Conservation (phyloP, 1,140 invertebrate genomes). For the Coenobita brevimanus region DNA sequence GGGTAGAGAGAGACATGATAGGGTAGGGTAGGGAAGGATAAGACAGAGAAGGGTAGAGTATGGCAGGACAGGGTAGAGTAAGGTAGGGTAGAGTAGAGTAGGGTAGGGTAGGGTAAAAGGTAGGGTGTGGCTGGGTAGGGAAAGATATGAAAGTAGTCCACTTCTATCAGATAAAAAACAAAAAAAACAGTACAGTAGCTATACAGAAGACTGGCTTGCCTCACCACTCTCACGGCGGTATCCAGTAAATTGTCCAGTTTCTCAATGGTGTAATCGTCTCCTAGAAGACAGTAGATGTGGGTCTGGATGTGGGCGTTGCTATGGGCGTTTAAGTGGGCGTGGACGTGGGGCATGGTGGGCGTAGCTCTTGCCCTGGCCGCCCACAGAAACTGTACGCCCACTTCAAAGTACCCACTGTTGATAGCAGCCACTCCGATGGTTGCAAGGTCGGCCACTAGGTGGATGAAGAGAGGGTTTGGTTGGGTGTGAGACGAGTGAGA, state of each 20-base stretch:
- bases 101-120: too few relatives aligned
- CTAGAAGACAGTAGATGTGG: too few relatives aligned
- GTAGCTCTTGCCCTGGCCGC: slow-evolving; percentile 14
- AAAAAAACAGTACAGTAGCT: background rate
- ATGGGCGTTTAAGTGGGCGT: background rate
- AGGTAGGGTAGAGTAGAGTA: too few relatives aligned
- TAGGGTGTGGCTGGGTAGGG: too few relatives aligned
- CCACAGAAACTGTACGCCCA: slow-evolving; percentile 43
- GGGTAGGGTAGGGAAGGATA: too few relatives aligned
- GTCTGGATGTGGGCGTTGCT: too few relatives aligned
- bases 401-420: slow-evolving; percentile 28
- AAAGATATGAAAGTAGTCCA: background rate
- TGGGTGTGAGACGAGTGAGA: too few relatives aligned
- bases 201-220: background rate
- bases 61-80: too few relatives aligned
- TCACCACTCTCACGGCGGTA: slow-evolving; percentile 43
- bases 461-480: background rate
- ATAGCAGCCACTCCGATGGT: slow-evolving; percentile 32
- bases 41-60: too few relatives aligned
- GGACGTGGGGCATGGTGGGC: background rate
- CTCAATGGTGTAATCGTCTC: background rate
- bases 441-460: slow-evolving; percentile 16
- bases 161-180: background rate
- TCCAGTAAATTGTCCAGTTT: slow-evolving; percentile 1
- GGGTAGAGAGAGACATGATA: too few relatives aligned